phyloP scores from a whole-genome alignment of 2,113 vertebrate species.

The Ochotona curzoniae region DNA sequence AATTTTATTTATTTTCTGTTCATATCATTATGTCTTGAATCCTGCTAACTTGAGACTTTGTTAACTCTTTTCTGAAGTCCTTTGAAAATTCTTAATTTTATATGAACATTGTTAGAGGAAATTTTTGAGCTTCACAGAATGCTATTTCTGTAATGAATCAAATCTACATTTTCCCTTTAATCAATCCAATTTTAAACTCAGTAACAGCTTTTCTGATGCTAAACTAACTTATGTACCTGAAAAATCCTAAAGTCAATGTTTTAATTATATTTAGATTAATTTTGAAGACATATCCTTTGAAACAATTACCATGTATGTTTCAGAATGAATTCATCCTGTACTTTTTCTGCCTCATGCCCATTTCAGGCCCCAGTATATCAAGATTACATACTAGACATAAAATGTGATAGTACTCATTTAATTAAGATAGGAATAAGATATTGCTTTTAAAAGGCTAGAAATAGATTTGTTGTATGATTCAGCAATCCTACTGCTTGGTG shows the following conservation, averaged over 20 bases:
- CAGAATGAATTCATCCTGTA: background rate
- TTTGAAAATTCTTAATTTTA: background rate
- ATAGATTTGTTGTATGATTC: too few species aligned
- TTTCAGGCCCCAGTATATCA: background rate
- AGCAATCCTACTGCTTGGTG: too few species aligned
- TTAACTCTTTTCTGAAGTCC: too few species aligned
- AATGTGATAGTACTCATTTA: too few species aligned
- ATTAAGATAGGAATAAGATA: too few species aligned
- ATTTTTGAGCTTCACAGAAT: background rate
- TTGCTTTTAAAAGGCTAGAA: too few species aligned
- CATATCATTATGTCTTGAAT: too few species aligned
- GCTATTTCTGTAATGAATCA: background rate
- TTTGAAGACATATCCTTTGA: background rate
- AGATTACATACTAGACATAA: background rate
- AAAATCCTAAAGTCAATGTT: background rate
- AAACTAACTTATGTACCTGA: conserved; percentile 10
- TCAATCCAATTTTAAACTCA: background rate
- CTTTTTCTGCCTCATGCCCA: background rate
- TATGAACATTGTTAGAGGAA: background rate
- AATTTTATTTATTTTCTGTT: too few species aligned
- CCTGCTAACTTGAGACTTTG: too few species aligned
- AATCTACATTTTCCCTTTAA: background rate
- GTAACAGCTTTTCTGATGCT: background rate
- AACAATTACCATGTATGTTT: background rate
- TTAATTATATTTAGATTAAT: background rate